Evolutionary conservation across 2,797 vertebrate species (phyloP).

Genomic region (Rallus crepitans): DNA sequence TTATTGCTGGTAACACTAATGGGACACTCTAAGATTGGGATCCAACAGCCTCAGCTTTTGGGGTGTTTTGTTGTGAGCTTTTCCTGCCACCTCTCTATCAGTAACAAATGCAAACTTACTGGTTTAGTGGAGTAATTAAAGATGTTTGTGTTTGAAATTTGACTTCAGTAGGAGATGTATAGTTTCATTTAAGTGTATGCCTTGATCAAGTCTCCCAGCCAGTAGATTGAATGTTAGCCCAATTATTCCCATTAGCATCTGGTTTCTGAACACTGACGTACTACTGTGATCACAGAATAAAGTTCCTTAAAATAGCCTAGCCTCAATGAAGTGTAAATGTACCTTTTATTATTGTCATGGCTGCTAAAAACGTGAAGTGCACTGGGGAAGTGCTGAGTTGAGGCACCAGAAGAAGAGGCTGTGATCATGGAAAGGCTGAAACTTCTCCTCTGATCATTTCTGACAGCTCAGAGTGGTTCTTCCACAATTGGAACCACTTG

Average conservation of each 20-base stretch:
- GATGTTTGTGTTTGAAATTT: slow-evolving; percentile 11
- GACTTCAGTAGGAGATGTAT: neutral
- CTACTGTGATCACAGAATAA: slow-evolving; percentile 14
- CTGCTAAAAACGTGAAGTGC: slow-evolving; percentile 47
- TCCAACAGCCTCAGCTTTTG: neutral
- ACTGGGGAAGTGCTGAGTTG: slow-evolving; percentile 43
- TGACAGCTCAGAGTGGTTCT: slow-evolving; percentile 72
- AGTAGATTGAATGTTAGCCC: slow-evolving; percentile 20
- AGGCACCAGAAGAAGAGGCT: slow-evolving; percentile 65
- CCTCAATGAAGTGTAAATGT: neutral
- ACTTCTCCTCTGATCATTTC: slow-evolving; percentile 70
- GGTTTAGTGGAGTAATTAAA: neutral
- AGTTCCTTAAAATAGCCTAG: slow-evolving; percentile 23
- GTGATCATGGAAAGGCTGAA: slow-evolving; percentile 60
- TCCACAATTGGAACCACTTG: slow-evolving; percentile 75
- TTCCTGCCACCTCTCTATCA: neutral
- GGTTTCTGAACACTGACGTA: neutral
- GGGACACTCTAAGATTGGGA: neutral
- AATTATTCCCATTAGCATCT: slow-evolving; percentile 54
- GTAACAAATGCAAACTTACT: neutral
- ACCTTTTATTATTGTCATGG: slow-evolving; percentile 32
- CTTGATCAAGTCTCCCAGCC: neutral
- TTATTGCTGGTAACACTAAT: neutral
- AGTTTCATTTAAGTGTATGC: neutral
- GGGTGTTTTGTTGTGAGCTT: neutral